These are phyloP conservation scores for Stenurella melanura DNA, from an alignment of 2,888 invertebrate genomes.

Conservation along the genomic window DNA sequence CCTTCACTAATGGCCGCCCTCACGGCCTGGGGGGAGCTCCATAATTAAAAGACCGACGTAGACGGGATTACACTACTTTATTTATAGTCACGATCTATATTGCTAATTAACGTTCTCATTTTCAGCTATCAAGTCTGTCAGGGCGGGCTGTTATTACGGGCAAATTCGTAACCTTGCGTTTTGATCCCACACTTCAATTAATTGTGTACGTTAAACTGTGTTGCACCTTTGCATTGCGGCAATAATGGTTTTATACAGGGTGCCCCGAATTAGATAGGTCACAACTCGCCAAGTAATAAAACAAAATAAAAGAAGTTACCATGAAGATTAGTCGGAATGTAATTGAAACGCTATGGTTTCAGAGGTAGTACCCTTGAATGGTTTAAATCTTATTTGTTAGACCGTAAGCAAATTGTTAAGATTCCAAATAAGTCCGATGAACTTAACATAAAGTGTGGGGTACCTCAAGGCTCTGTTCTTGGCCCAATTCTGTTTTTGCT, in stretches of 20 bases:
- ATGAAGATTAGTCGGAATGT: no score
- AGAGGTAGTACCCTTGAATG: no score
- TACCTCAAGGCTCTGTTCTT: no score
- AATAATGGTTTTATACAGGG: slow-evolving; percentile 8
- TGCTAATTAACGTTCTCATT: slow-evolving; percentile 73
- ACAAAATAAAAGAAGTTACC: no score
- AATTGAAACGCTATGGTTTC: no score
- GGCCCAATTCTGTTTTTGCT: no score
- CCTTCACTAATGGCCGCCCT: slow-evolving; percentile 66
- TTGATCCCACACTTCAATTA: slow-evolving; percentile 49
- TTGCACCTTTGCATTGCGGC: slow-evolving; percentile 3
- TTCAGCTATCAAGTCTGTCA: slow-evolving; percentile 69
- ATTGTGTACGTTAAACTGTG: slow-evolving; percentile 37
- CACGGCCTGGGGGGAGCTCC: slow-evolving; percentile 66
- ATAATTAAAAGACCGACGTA: slow-evolving; percentile 72
- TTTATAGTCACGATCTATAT: slow-evolving; percentile 74
- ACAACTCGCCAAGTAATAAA: no score
- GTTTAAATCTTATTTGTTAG: no score
- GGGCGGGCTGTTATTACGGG: slow-evolving; percentile 64
- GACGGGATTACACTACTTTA: slow-evolving; percentile 72
- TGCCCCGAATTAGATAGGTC: no score
- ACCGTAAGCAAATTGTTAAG: no score
- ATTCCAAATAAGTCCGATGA: no score
- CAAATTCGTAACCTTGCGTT: slow-evolving; percentile 42
- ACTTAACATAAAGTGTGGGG: no score